phyloP scores from a whole-genome alignment of 2,888 invertebrate species.

The Pseudococcus jackbeardsleyi region DNA sequence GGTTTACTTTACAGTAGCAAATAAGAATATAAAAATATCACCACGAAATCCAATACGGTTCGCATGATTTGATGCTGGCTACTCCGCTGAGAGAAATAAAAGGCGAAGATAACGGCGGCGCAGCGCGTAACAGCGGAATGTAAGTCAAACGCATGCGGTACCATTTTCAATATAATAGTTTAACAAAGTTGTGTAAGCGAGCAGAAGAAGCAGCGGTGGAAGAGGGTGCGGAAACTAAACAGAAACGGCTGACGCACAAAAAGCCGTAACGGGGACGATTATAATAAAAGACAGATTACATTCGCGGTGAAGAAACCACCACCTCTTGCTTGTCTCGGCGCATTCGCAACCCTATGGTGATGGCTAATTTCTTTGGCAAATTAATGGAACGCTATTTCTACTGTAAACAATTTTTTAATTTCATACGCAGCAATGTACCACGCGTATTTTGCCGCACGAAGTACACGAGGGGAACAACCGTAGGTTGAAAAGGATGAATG shows the following conservation, averaged over 20 bases:
- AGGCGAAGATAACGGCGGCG: conserved; percentile 11
- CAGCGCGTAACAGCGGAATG: conserved; percentile 27
- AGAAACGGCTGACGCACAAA: conserved; percentile 52
- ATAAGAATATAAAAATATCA: background rate
- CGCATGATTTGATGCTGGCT: background rate
- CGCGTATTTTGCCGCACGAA: background rate
- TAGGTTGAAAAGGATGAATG: background rate
- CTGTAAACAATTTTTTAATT: conserved; percentile 53
- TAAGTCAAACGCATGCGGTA: conserved; percentile 49
- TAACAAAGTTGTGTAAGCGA: conserved; percentile 42
- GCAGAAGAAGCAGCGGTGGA: conserved; percentile 1
- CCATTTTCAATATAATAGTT: conserved; percentile 52
- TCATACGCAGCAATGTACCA: conserved; percentile 14
- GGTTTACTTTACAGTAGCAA: background rate
- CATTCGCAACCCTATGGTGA: background rate
- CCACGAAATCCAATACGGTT: conserved; percentile 19
- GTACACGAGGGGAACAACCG: background rate
- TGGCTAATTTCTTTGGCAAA: conserved; percentile 11
- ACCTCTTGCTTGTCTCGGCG: background rate
- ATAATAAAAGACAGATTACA: conserved; percentile 56
- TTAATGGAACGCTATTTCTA: conserved; percentile 46
- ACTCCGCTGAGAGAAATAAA: background rate
- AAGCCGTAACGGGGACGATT: conserved; percentile 50
- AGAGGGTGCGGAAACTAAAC: conserved; percentile 23
- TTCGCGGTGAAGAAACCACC: conserved; percentile 33